Evolutionary conservation across 2,797 vertebrate genomes (phyloP).

Genomic region (Lophius americanus): DNA sequence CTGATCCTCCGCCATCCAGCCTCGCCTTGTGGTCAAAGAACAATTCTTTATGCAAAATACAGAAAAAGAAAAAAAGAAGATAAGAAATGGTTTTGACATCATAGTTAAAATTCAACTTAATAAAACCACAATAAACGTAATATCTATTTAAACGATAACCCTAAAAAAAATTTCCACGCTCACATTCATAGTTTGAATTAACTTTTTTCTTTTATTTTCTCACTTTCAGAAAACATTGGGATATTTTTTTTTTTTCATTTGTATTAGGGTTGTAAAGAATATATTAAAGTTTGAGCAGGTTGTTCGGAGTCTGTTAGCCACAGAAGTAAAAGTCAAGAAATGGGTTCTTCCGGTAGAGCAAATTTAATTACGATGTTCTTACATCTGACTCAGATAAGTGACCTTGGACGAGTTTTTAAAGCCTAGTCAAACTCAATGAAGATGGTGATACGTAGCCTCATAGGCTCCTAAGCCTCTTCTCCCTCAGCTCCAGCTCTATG

Average conservation of each 20-base stretch:
- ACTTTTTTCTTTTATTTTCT: slow-evolving; percentile 45
- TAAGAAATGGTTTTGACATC: neutral
- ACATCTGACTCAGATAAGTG: slow-evolving; percentile 41
- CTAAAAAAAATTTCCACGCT: neutral
- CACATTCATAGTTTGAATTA: slow-evolving; percentile 19
- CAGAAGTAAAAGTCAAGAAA: neutral
- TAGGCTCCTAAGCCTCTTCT: no score
- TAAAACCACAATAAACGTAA: slow-evolving; percentile 2
- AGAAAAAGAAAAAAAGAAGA: neutral
- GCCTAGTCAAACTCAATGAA: slow-evolving; percentile 28
- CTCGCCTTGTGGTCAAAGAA: neutral
- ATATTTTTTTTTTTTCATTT: slow-evolving; percentile 6
- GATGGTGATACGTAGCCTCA: slow-evolving; percentile 14
- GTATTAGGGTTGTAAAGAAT: slow-evolving; percentile 32
- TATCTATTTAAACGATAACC: slow-evolving; percentile 21
- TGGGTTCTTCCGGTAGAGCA: no score
- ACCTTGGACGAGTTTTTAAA: slow-evolving; percentile 39
- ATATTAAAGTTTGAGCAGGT: slow-evolving; percentile 18
- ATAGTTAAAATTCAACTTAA: slow-evolving; percentile 11
- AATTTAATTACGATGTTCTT: slow-evolving; percentile 42
- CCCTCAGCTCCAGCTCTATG: no score
- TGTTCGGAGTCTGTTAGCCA: slow-evolving; percentile 4
- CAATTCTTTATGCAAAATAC: slow-evolving; percentile 8
- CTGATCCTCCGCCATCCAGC: neutral
- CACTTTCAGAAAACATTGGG: slow-evolving; percentile 10